Evolutionary conservation across 2,797 vertebrate species (phyloP).

Genomic region (Pachyuromys duprasi): DNA sequence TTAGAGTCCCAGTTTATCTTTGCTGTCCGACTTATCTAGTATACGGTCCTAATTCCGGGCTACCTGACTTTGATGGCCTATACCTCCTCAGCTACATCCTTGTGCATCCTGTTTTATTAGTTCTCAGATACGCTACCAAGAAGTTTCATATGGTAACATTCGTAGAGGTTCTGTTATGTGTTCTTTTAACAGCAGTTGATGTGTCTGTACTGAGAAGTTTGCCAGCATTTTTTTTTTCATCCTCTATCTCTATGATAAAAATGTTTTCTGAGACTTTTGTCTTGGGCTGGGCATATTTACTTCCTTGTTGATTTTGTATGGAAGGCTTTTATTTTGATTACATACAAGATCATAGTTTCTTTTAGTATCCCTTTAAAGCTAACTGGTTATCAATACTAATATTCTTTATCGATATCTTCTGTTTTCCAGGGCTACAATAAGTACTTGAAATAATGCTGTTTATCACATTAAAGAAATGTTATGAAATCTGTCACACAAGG

Average conservation of each 20-base stretch:
- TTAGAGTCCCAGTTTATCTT: background rate
- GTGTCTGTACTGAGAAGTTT: background rate
- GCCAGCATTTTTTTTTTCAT: background rate
- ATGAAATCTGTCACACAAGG: background rate
- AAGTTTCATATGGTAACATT: background rate
- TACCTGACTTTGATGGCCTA: background rate
- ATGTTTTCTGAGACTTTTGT: background rate
- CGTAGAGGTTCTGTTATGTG: background rate
- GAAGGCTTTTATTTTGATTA: background rate
- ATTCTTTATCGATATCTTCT: background rate
- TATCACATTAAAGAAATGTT: background rate
- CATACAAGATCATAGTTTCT: slow-evolving; percentile 9
- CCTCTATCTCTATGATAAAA: background rate
- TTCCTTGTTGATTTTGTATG: background rate
- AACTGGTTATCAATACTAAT: background rate
- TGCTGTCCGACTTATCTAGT: background rate
- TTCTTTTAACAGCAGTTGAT: background rate
- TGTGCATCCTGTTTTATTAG: background rate
- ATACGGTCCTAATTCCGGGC: background rate
- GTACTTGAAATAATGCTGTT: background rate
- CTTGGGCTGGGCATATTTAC: background rate
- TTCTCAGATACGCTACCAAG: background rate
- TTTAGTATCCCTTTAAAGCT: background rate
- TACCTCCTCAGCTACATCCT: background rate
- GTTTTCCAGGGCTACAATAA: background rate